Evolutionary conservation across 2,888 invertebrate species (phyloP).

Genomic region (Cosmia trapezina): DNA sequence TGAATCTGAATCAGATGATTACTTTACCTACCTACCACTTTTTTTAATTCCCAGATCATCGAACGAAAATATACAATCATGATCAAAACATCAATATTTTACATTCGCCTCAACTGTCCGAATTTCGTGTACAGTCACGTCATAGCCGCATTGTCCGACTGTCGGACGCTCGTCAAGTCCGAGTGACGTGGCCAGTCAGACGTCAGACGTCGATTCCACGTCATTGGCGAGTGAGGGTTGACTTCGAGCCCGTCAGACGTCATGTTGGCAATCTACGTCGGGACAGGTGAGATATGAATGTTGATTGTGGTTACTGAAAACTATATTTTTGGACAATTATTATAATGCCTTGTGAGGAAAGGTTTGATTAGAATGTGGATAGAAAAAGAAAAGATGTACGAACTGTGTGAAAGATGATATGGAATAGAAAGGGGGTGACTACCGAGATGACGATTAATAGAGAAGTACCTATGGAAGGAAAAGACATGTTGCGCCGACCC

Average conservation of each 20-base stretch:
- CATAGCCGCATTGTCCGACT: conserved; percentile 68
- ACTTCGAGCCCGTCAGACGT: conserved; percentile 67
- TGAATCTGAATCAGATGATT: no score
- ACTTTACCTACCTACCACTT: no score
- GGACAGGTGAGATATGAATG: conserved; percentile 56
- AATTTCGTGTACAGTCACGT: conserved; percentile 50
- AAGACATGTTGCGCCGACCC: no score
- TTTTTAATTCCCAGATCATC: conserved; percentile 1
- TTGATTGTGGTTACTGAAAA: conserved; percentile 21
- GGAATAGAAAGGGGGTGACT: no score
- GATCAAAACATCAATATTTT: conserved; percentile 41
- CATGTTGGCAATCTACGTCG: conserved; percentile 69
- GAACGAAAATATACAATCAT: conserved; percentile 12
- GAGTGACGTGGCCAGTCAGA: conserved; percentile 76
- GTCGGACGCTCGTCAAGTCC: conserved; percentile 67
- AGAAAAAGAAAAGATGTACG: no score
- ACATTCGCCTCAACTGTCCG: conserved; percentile 41
- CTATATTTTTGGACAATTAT: background rate
- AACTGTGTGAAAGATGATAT: no score
- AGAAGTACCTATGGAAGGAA: no score
- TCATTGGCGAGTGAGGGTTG: conserved; percentile 72
- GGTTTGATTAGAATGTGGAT: no score
- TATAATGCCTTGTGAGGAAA: no score
- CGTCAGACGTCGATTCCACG: conserved; percentile 80
- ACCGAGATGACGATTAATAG: no score